Evolutionary conservation across 2,888 invertebrate genomes (phyloP), one percentile per base, ranked within the genome.

Genomic region (Euplagia quadripunctaria): DNA sequence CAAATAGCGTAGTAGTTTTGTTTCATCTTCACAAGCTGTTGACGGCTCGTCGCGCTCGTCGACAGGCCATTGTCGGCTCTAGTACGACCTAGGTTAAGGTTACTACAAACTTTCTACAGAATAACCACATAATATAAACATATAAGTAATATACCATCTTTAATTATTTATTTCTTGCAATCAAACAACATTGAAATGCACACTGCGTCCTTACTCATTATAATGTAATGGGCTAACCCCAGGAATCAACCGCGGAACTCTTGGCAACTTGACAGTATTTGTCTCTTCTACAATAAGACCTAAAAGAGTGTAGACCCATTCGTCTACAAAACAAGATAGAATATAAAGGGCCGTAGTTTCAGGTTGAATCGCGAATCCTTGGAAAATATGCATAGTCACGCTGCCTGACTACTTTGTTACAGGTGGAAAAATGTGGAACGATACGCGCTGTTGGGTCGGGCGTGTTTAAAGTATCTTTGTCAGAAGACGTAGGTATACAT

Each of bases 1-100:
- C 76, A 79, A 83, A 77, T 78, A 75, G 77, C 83, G 75, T 70
- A 76, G 77, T 78, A 79, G 79, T 76, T 77, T 80, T 82, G 80
- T 82, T 79, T 76, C 77, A 73, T 74, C 67, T 71, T 17, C 63
- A 66, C 63, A 17, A 68, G 64, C 20, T 75, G 74, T 73, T 72
- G 76, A 61, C 76, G 70, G 20, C 64, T 42, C 11, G 71, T 49
- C 51, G 55, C 65, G 49, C 68, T 70, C 72, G 16, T 58, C 17
- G 66, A 68, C 55, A 75, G 67, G 64, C 71, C 72, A 77, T 79
- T 79, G 76, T 79, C 49, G 67, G 51, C 64, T 75, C 20, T 74
- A 65, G 64, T n/a, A 41, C 31, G 31, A 42, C 55, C 66, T 61
- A 71, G 68, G 76, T 80, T 69, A 75, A 69, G 71, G 75, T 75